Conservation (phyloP, 2,888 invertebrate species). For the Azorinus chamasolen region DNA sequence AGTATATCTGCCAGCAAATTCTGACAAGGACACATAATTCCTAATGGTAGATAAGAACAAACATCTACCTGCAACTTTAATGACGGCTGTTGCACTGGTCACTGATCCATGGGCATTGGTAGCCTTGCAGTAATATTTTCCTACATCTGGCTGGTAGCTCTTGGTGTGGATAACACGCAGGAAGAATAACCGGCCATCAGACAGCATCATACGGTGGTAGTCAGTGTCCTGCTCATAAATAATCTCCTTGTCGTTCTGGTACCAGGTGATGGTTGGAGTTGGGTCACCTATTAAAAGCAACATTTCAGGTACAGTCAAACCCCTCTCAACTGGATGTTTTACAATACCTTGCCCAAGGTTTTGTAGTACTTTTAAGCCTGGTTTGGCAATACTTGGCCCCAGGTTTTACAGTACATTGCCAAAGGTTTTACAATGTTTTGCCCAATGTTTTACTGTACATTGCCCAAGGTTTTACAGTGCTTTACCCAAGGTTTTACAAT, state of each 20-base stretch:
- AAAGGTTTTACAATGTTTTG: no score
- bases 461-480: no score
- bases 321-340: no score
- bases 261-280: slow-evolving; percentile 94
- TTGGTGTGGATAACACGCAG: slow-evolving; percentile 96
- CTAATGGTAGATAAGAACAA: no score
- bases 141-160: slow-evolving; percentile 92
- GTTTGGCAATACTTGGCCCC: no score
- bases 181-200: slow-evolving; percentile 97
- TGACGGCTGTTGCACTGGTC: slow-evolving; percentile 93
- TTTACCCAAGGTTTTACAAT: no score
- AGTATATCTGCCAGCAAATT: no score
- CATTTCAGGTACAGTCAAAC: neutral
- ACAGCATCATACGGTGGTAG: slow-evolving; percentile 92
- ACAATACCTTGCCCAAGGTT: no score
- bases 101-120: slow-evolving; percentile 93
- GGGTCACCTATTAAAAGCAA: slow-evolving; percentile 90
- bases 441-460: no score
- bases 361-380: no score
- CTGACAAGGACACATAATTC: no score
- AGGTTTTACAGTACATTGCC: no score
- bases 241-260: slow-evolving; percentile 93
- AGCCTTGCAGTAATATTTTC: slow-evolving; percentile 98
- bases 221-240: slow-evolving; percentile 89
- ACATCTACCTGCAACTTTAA: slow-evolving; percentile 95